A percentile compares a stretch with the other conserved stretches of the same genome.
Conservation (phyloP, 2,888 invertebrate genomes). For the Phalera bucephala region DNA sequence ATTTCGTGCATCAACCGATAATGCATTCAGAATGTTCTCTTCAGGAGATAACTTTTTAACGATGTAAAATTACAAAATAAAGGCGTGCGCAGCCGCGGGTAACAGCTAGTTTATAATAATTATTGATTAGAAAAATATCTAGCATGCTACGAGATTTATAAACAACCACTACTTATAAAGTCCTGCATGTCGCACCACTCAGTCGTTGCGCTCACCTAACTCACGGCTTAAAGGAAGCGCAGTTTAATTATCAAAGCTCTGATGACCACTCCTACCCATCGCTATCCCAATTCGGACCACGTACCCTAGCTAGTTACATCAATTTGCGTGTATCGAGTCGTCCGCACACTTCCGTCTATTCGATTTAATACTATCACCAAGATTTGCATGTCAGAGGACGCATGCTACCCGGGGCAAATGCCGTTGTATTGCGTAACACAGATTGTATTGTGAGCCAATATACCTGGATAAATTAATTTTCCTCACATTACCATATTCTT, state of each 20-base stretch:
- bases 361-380: slow-evolving; percentile 79
- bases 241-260: slow-evolving; percentile 59
- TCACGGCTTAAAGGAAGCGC: slow-evolving; percentile 58
- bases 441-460: slow-evolving; percentile 54
- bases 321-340: slow-evolving; percentile 58
- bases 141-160: too few species aligned
- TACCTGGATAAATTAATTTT: slow-evolving; percentile 56
- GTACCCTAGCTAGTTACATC: slow-evolving; percentile 65
- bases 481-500: slow-evolving; percentile 36
- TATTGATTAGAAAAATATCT: too few species aligned
- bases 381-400: slow-evolving; percentile 80
- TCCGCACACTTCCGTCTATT: slow-evolving; percentile 59
- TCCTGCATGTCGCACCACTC: too few species aligned
- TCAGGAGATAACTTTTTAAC: too few species aligned
- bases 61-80: too few species aligned
- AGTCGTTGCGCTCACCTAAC: too few species aligned
- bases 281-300: slow-evolving; percentile 47
- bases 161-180: too few species aligned
- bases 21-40: too few species aligned
- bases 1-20: too few species aligned
- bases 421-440: slow-evolving; percentile 54
- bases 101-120: too few species aligned
- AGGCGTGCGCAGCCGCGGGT: too few species aligned
- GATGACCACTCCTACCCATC: slow-evolving; percentile 39
- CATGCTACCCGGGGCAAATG: slow-evolving; percentile 53